phyloP scores from a whole-genome alignment of 2,888 invertebrate genomes.

The Epinotia bilunana region DNA sequence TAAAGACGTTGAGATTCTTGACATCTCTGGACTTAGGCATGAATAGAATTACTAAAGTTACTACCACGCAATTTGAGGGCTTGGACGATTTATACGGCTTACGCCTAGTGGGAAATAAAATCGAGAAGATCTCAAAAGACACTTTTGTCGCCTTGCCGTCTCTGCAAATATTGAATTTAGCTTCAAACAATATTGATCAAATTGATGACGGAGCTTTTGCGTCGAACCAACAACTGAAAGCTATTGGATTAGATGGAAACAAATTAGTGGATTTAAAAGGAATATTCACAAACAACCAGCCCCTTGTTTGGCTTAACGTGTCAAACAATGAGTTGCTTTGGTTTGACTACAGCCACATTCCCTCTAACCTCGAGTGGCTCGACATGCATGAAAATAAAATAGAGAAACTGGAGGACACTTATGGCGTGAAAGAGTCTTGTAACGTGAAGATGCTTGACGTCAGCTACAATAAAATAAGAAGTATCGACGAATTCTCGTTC shows the following conservation, averaged over 20 bases:
- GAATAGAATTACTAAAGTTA: slow-evolving; percentile 90
- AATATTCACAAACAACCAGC: slow-evolving; percentile 89
- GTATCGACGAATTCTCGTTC: slow-evolving; percentile 87
- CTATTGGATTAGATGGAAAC: slow-evolving; percentile 91
- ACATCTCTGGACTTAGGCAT: slow-evolving; percentile 92
- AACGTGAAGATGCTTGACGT: slow-evolving; percentile 91
- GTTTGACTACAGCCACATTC: slow-evolving; percentile 93
- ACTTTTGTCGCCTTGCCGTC: slow-evolving; percentile 89
- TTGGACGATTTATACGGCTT: slow-evolving; percentile 90
- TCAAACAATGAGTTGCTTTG: slow-evolving; percentile 90
- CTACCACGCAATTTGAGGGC: slow-evolving; percentile 89
- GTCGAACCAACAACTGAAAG: slow-evolving; percentile 89
- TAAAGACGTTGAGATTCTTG: slow-evolving; percentile 88
- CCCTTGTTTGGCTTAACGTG: slow-evolving; percentile 91
- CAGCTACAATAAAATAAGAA: slow-evolving; percentile 88
- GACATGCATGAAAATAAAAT: slow-evolving; percentile 93
- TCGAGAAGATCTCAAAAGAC: slow-evolving; percentile 89
- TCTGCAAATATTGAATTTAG: slow-evolving; percentile 91
- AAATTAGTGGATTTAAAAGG: slow-evolving; percentile 91
- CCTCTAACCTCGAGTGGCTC: slow-evolving; percentile 90
- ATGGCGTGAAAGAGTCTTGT: slow-evolving; percentile 86
- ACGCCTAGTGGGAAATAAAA: slow-evolving; percentile 91
- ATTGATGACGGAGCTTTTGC: slow-evolving; percentile 92
- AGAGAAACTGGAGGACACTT: slow-evolving; percentile 89
- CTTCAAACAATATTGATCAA: slow-evolving; percentile 90